Base-by-base conservation (phyloP, 2,888 invertebrate species). In the Arenicola marina region DNA sequence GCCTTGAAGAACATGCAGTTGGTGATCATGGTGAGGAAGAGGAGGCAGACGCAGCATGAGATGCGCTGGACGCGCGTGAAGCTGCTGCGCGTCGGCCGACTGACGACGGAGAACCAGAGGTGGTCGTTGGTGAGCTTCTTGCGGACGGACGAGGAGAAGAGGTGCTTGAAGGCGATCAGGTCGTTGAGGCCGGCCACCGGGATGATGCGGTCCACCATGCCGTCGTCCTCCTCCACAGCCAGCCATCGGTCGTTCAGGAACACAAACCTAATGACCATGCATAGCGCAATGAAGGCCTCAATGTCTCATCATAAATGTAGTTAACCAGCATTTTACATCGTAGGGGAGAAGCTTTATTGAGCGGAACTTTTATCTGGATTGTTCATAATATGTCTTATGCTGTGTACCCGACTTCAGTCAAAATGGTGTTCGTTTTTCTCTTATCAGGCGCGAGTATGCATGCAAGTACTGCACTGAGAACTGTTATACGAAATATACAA, bases 41-140 rank as follows among this genome's bases (percentile, higher is more conserved):
- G 73, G 33, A 83, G 70, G 0, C 80, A 76, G 67, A 82, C 74
- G 66, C 83, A 83, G 67, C 81, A 82, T 3, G 81, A 80, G 29
- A 83, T 71, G 21, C 82, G 73, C 72, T 83, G 83, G n/a, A 82
- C 81, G 21, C 83, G 76, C n/a, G 82, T 81, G 70, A 83, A 83
- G 61, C 73, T 75, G 69, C 78, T 78, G 43, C 78, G 68, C 1
- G 82, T 80, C 1, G 83, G 82, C 2, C 82, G 69, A 7, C 76
- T 75, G 63, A 83, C 76, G n/a, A 83, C 78, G 15, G 82, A 82
- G 62, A 83, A 71, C 83, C 82, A 83, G 33, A 83, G 65, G 69
- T 83, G 83, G 61, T 82, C 82, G 67, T 81, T 82, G 51, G 78
- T 76, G 60, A 83, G 72, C 71, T 83, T 83, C 72, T 82, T 82